Percentiles rank a stretch among this genome's conserved stretches.
Evolutionary conservation across 2,888 invertebrate genomes (phyloP).

Genomic region (Tetropium fuscum): DNA sequence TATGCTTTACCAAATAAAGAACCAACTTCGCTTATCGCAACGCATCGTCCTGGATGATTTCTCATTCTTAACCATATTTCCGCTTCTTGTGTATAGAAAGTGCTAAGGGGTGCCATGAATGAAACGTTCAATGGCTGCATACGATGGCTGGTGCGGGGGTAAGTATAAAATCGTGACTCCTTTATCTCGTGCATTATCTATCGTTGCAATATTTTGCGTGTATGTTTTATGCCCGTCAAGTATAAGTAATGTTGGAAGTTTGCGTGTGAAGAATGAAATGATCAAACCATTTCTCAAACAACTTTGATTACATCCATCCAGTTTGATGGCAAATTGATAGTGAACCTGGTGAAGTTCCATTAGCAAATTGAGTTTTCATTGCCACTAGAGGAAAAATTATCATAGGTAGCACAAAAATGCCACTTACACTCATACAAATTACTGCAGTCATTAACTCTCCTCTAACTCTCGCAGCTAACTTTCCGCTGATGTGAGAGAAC

Average conservation of each 20-base stretch:
- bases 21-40: conserved; percentile 46
- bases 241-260: conserved; percentile 27
- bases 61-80: conserved; percentile 44
- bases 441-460: too few relatives aligned
- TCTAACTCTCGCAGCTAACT: too few relatives aligned
- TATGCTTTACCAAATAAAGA: conserved; percentile 44
- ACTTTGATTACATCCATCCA: too few relatives aligned
- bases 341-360: too few relatives aligned
- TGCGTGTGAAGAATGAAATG: conserved; percentile 27
- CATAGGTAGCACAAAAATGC: too few relatives aligned
- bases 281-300: conserved; percentile 31
- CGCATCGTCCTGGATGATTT: conserved; percentile 47
- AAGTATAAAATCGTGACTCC: conserved; percentile 45
- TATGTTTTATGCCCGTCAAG: conserved; percentile 32
- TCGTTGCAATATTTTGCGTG: conserved; percentile 49
- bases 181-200: conserved; percentile 51
- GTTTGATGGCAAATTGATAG: too few relatives aligned
- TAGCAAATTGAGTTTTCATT: too few relatives aligned
- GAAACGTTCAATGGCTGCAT: conserved; percentile 53
- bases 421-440: too few relatives aligned
- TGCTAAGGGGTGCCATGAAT: conserved; percentile 48
- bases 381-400: too few relatives aligned
- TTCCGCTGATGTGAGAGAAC: too few relatives aligned
- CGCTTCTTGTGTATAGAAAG: conserved; percentile 45
- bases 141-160: conserved; percentile 37